Evolutionary conservation across 2,888 invertebrate genomes (phyloP), one percentile per base, ranked within the genome.

Genomic region (Dexiosoma caninum): DNA sequence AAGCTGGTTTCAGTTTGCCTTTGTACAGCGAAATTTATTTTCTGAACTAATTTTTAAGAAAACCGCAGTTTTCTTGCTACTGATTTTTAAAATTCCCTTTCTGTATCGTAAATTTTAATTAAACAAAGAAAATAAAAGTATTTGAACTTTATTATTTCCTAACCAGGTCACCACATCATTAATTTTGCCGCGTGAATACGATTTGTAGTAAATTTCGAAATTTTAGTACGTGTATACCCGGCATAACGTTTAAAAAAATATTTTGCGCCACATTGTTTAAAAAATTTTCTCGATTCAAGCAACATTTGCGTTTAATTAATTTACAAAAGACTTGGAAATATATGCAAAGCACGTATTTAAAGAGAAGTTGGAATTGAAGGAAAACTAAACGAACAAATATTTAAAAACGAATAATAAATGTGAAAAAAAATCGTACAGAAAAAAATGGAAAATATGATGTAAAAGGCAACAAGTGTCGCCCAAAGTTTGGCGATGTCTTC

Each of bases 401-500:
- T 66, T 57, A 3, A 49, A 32, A 40, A 51, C 5, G 42, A 46
- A 21, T 30, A 46, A 49, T 32, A 40, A 46, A 69, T 51, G 74
- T 16, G n/a, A 16, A 14, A 23, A 66, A 59, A 35, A 21, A n/a
- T 19, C 35, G 27, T 21, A 27, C 9, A 30, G 23, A 60, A 10
- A 35, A 70, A 60, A 57, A 46, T 53, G 62, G 57, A 62, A 72
- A 77, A 37, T 59, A 35, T 64, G 44, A 71, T 55, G 66, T 21
- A 40, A 71, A 76, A 70, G 70, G 76, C 80, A 76, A 76, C 76
- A 80, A 80, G 76, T 76, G 70, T 80, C 59, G 64, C 59, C 64
- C 32, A 27, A 69, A 49, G 55, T 62, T 60, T 51, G 57, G 49
- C 55, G 35, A 21, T 51, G 40, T 16, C 59, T 80, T 80, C 80